These are phyloP conservation scores for Formica selysi DNA, from an alignment of 1,140 invertebrate species.

Conservation along the genomic window DNA sequence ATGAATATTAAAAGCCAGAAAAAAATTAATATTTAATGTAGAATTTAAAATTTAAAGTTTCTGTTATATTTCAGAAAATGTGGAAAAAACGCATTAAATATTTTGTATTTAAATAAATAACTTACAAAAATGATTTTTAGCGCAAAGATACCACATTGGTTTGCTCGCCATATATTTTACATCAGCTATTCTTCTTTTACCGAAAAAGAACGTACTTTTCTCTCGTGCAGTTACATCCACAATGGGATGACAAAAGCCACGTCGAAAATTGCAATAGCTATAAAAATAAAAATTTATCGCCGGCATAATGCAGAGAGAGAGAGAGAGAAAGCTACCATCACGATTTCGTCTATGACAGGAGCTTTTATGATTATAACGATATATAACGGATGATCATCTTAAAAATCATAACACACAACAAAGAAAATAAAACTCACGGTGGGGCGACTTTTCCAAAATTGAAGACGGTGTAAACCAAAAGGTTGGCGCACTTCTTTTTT, in stretches of 20 bases:
- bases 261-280: conserved; percentile 42
- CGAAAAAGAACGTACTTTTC: not conserved
- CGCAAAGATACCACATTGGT: not conserved
- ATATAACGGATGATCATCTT: not conserved
- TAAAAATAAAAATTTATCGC: conserved; percentile 60
- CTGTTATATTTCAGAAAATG: not conserved
- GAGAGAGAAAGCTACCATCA: not conserved
- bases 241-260: not conserved
- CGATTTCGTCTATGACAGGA: not conserved
- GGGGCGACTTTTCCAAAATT: not conserved
- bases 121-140: not conserved
- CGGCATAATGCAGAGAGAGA: not conserved
- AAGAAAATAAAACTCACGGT: not conserved
- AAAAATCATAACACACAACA: conserved; percentile 17
- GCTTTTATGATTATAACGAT: conserved; percentile 6
- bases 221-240: not conserved
- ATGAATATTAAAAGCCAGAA: not conserved
- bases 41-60: conserved; percentile 6
- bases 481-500: not conserved
- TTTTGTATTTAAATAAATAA: conserved; percentile 4
- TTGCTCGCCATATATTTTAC: not conserved
- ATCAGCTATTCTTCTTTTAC: not conserved
- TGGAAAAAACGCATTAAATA: not conserved
- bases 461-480: not conserved
- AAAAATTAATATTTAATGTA: not conserved